phyloP scores from a whole-genome alignment of 2,888 invertebrate species.

The Hyposoter didymator region DNA sequence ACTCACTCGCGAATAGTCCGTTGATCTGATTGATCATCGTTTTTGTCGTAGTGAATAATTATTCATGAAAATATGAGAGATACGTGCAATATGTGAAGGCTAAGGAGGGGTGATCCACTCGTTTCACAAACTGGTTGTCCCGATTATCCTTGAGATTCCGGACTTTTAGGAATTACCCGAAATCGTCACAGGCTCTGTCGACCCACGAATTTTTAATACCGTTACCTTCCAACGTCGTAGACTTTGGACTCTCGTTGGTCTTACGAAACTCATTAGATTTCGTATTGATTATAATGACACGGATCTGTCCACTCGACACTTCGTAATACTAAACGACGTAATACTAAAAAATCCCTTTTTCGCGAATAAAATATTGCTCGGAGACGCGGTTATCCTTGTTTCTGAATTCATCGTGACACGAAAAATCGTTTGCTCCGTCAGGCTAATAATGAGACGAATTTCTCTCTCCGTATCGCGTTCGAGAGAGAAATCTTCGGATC shows the following conservation, averaged over 20 bases:
- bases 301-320: not conserved
- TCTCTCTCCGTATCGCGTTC: constrained; percentile 18
- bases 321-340: too few relatives aligned
- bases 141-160: constrained; percentile 43
- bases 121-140: constrained; percentile 18
- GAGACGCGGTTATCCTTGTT: not conserved
- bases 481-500: constrained; percentile 39
- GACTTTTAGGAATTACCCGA: constrained; percentile 10
- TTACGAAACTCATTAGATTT: not conserved
- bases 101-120: not conserved
- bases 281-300: not conserved
- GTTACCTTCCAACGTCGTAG: constrained; percentile 36
- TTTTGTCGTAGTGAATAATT: not conserved
- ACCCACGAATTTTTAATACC: not conserved
- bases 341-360: not conserved
- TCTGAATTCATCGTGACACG: not conserved
- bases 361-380: not conserved
- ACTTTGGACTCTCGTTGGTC: constrained; percentile 52
- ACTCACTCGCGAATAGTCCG: not conserved
- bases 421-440: not conserved
- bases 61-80: not conserved
- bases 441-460: constrained; percentile 10
- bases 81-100: not conserved
- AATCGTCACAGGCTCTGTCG: not conserved
- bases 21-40: not conserved